phyloP scores from a whole-genome alignment of 1,140 invertebrate species.

The Anastrepha obliqua region DNA sequence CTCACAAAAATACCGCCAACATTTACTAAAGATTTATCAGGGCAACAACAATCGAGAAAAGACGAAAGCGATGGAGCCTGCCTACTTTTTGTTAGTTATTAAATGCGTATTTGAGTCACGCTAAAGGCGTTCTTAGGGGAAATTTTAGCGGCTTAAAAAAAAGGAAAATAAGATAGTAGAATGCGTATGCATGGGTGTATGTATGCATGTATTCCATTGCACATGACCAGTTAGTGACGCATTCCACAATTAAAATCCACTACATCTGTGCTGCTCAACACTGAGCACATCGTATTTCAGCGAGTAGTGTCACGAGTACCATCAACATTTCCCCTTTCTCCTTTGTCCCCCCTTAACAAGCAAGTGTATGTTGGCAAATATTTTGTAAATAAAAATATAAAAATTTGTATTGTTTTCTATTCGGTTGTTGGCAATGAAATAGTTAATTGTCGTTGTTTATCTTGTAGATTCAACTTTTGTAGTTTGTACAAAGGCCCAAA shows the following conservation, averaged over 20 bases:
- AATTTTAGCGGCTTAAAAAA: background rate
- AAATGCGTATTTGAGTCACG: slow-evolving; percentile 8
- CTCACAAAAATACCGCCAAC: background rate
- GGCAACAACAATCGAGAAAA: background rate
- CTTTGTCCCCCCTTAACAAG: background rate
- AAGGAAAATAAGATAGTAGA: background rate
- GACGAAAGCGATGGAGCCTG: background rate
- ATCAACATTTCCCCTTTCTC: background rate
- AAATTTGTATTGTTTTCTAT: background rate
- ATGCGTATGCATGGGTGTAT: background rate
- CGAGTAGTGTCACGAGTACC: background rate
- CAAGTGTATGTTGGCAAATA: background rate
- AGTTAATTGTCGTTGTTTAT: background rate
- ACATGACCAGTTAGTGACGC: slow-evolving; percentile 34
- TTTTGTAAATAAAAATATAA: background rate
- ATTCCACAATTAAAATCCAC: slow-evolving; percentile 20
- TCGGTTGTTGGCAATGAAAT: slow-evolving; percentile 9
- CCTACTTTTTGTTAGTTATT: background rate
- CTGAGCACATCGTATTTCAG: too few relatives aligned
- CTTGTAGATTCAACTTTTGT: background rate
- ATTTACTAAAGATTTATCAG: slow-evolving; percentile 25
- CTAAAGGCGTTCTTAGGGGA: background rate
- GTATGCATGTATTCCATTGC: background rate
- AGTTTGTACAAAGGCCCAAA: background rate
- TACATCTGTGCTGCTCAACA: background rate